phyloP scores from a whole-genome alignment of 2,113 vertebrate genomes.

The Coryphaenoides rupestris region DNA sequence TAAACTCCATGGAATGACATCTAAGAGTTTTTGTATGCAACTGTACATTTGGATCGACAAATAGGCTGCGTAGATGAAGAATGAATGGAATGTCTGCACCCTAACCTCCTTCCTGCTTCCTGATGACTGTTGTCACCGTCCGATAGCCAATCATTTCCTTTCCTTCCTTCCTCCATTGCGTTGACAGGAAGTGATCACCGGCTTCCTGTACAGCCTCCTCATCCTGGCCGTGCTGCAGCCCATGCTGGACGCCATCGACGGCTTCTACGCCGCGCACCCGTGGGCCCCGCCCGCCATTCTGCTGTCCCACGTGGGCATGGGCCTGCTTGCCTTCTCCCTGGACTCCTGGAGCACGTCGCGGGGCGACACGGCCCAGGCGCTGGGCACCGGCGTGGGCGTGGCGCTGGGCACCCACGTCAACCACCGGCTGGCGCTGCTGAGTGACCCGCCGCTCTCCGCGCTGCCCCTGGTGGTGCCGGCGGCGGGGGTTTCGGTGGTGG shows the following conservation, averaged over 20 bases:
- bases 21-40: too few relatives aligned
- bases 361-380: constrained; percentile 90
- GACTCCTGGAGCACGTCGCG: constrained; percentile 97
- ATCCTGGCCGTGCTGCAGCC: constrained; percentile 86
- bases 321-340: constrained; percentile 90
- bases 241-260: constrained; percentile 84
- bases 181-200: constrained; percentile 96
- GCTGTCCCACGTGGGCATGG: constrained; percentile 83
- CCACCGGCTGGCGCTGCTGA: constrained; percentile 75
- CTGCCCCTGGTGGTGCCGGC: constrained; percentile 81
- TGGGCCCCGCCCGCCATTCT: constrained; percentile 84
- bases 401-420: constrained; percentile 82
- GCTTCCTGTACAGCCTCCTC: constrained; percentile 88
- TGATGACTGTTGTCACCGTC: too few relatives aligned
- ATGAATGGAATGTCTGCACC: too few relatives aligned
- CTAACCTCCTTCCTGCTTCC: too few relatives aligned
- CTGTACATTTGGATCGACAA: too few relatives aligned
- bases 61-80: too few relatives aligned
- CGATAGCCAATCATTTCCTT: too few relatives aligned
- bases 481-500: constrained; percentile 70
- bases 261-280: constrained; percentile 84
- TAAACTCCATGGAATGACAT: too few relatives aligned
- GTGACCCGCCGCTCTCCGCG: constrained; percentile 71
- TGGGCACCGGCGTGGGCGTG: constrained; percentile 87
- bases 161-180: constrained; percentile 47